Conservation (phyloP, 2,113 vertebrate genomes). For the Vireo altiloquus region DNA sequence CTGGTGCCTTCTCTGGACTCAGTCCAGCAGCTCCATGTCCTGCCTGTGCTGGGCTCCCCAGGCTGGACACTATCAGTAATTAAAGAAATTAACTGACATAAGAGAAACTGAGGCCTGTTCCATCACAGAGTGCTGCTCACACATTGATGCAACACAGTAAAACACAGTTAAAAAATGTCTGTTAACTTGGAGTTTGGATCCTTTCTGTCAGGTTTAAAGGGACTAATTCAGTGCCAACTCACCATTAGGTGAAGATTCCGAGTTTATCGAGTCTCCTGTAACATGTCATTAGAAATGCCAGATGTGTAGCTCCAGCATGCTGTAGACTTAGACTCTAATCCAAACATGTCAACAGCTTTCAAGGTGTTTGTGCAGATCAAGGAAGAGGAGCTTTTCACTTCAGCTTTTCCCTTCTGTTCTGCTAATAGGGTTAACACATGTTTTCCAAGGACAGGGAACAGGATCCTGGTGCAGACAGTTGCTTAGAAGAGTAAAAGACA, state of each 20-base stretch:
- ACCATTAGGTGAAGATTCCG: not conserved
- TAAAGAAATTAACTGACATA: not conserved
- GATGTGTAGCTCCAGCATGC: not conserved
- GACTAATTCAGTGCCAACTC: not conserved
- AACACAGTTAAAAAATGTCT: not conserved
- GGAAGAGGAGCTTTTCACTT: not conserved
- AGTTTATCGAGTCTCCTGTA: not conserved
- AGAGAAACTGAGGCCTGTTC: not conserved
- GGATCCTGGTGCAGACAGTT: not conserved
- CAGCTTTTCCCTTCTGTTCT: not conserved
- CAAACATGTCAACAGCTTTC: not conserved
- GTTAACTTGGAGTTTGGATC: not conserved
- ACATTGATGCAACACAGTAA: not conserved
- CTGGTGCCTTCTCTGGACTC: not conserved
- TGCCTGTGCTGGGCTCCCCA: not conserved
- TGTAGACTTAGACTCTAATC: not conserved
- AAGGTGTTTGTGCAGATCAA: not conserved
- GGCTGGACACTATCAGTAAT: not conserved
- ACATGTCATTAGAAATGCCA: not conserved
- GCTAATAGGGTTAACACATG: not conserved
- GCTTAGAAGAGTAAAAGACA: not conserved
- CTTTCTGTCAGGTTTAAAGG: not conserved
- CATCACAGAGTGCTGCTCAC: not conserved
- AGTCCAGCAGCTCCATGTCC: fast-evolving
- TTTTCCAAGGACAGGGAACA: not conserved